Evolutionary conservation across 2,113 vertebrate genomes (phyloP).

Genomic region (Machaerirhynchus nigripectus): DNA sequence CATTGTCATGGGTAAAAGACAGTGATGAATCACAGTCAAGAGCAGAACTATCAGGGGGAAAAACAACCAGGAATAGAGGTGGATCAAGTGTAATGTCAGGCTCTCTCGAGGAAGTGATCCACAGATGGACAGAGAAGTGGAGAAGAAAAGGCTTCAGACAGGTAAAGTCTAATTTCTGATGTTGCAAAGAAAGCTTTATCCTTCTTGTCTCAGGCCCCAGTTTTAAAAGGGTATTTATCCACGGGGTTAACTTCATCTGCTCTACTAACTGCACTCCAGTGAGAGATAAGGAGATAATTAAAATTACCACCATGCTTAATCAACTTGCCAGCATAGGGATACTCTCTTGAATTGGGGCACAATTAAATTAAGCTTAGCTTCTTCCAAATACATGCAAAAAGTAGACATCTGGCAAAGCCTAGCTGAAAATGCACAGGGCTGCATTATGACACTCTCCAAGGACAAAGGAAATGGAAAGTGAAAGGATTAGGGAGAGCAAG

Average conservation of each 20-base stretch:
- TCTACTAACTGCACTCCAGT: conserved; percentile 43
- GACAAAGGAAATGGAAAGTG: conserved; percentile 23
- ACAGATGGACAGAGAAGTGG: background rate
- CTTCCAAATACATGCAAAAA: conserved; percentile 44
- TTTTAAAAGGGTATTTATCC: conserved; percentile 11
- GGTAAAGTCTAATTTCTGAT: background rate
- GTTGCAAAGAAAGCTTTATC: background rate
- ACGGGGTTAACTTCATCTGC: conserved; percentile 32
- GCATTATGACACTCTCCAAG: conserved; percentile 17
- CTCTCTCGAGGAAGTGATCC: background rate
- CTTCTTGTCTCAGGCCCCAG: background rate
- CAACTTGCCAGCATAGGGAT: conserved; percentile 54
- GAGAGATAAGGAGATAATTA: conserved; percentile 61
- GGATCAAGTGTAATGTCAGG: background rate
- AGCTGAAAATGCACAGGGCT: conserved; percentile 25
- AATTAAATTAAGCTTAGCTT: conserved; percentile 60
- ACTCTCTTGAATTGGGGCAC: conserved; percentile 44
- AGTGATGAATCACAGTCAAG: background rate
- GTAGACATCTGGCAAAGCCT: conserved; percentile 48
- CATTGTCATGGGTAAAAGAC: background rate
- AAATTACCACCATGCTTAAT: conserved; percentile 61
- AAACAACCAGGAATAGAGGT: background rate
- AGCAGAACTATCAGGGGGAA: background rate
- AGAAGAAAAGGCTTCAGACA: background rate
- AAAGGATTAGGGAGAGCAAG: background rate